Evolutionary conservation across 2,888 invertebrate species (phyloP).

Genomic region (Melangyna quadrimaculata): DNA sequence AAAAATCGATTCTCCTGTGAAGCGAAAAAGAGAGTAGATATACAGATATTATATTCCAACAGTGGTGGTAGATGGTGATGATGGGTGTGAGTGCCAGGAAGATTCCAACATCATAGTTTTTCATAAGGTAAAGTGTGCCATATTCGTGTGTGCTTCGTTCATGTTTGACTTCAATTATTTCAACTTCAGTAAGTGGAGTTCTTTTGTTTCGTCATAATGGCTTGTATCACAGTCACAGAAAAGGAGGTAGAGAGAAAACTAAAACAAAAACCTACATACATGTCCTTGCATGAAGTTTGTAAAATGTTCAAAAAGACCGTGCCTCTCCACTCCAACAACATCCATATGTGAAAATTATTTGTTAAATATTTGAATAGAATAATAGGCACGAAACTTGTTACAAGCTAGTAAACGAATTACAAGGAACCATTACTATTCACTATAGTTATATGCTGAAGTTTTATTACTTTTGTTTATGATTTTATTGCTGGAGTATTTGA

Average conservation of each 20-base stretch:
- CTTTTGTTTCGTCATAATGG: background rate
- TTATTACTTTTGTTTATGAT: background rate
- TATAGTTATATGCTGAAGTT: background rate
- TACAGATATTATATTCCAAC: background rate
- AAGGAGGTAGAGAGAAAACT: background rate
- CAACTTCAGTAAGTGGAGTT: conserved; percentile 28
- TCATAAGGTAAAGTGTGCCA: background rate
- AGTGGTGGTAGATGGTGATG: background rate
- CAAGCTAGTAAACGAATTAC: conserved; percentile 45
- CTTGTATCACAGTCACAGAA: background rate
- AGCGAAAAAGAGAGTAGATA: background rate
- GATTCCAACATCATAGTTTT: background rate
- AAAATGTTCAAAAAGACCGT: background rate
- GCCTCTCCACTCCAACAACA: background rate
- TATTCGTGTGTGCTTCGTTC: conserved; percentile 1
- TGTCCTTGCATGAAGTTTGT: background rate
- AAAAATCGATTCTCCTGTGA: conserved; percentile 42
- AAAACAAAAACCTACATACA: background rate
- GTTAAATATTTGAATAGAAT: conserved; percentile 52
- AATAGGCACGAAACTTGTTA: conserved; percentile 41
- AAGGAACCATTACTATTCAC: conserved; percentile 6
- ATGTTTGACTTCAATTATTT: conserved; percentile 60
- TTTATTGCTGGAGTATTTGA: background rate
- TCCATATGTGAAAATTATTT: conserved; percentile 16
- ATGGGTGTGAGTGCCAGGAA: background rate